Conservation (phyloP, 2,888 invertebrate genomes). For the Pseudococcus jackbeardsleyi region DNA sequence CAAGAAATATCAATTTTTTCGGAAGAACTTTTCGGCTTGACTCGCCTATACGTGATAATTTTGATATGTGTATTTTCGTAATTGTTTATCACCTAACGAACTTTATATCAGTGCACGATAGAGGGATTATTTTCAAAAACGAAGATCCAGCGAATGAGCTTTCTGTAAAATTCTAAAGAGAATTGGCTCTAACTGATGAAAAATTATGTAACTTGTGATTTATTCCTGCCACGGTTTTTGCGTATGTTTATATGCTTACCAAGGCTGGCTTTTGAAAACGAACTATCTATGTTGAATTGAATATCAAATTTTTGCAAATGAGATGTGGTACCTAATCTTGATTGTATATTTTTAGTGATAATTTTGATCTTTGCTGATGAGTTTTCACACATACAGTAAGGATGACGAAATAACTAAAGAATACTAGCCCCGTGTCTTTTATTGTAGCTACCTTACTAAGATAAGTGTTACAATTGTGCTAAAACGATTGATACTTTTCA, state of each 20-base stretch:
- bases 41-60: not conserved
- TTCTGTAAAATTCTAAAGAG: not conserved
- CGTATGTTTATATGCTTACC: not conserved
- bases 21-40: not conserved
- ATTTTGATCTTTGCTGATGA: not conserved
- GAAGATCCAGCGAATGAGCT: too few species aligned
- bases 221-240: not conserved
- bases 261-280: not conserved
- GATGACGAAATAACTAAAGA: not conserved
- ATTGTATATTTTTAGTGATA: not conserved
- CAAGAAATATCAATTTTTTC: not conserved
- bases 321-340: not conserved
- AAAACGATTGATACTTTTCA: slow-evolving; percentile 31
- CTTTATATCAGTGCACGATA: not conserved
- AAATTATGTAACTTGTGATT: not conserved
- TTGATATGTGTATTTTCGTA: not conserved
- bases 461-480: not conserved
- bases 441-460: not conserved
- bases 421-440: not conserved
- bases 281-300: not conserved
- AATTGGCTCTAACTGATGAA: not conserved
- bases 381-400: not conserved
- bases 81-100: slow-evolving; percentile 5
- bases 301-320: not conserved
- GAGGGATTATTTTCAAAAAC: not conserved